phyloP scores from a whole-genome alignment of 1,140 invertebrate genomes.

The Drosophila jambulina region DNA sequence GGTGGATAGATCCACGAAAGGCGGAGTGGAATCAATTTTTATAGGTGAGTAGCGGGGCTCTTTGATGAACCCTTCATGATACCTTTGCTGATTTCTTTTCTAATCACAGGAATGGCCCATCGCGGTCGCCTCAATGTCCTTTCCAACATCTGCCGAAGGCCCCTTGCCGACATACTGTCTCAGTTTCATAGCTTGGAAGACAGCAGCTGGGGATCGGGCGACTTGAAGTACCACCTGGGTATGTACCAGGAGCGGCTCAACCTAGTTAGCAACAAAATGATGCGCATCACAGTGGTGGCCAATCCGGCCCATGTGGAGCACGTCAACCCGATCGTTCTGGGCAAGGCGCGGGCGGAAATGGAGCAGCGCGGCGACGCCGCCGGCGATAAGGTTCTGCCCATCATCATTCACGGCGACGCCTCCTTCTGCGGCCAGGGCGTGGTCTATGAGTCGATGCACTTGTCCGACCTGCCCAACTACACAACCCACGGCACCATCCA shows the following conservation, averaged over 20 bases:
- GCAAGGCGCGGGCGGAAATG: not conserved
- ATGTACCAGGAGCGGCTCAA: not conserved
- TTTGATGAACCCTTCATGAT: not conserved
- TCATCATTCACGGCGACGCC: not conserved
- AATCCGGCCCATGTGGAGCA: not conserved
- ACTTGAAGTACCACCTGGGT: not conserved
- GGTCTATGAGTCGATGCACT: not conserved
- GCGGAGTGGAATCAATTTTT: not conserved
- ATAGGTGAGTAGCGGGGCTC: not conserved
- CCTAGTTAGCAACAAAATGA: not conserved
- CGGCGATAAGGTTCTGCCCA: not conserved
- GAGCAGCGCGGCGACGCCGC: not conserved
- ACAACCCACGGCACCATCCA: not conserved
- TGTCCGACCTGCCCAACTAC: not conserved
- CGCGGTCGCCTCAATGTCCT: not conserved
- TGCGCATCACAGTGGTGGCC: not conserved
- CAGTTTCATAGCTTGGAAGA: not conserved
- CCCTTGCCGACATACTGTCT: not conserved
- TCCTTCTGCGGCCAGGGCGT: conserved; percentile 1
- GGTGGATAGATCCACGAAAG: not conserved
- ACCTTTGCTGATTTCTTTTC: not conserved
- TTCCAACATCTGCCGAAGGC: not conserved
- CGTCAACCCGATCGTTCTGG: not conserved
- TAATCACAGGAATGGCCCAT: not conserved
- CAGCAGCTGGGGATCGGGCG: not conserved